Evolutionary conservation across 1,140 invertebrate genomes (phyloP).

Genomic region (Drosophila hydei): DNA sequence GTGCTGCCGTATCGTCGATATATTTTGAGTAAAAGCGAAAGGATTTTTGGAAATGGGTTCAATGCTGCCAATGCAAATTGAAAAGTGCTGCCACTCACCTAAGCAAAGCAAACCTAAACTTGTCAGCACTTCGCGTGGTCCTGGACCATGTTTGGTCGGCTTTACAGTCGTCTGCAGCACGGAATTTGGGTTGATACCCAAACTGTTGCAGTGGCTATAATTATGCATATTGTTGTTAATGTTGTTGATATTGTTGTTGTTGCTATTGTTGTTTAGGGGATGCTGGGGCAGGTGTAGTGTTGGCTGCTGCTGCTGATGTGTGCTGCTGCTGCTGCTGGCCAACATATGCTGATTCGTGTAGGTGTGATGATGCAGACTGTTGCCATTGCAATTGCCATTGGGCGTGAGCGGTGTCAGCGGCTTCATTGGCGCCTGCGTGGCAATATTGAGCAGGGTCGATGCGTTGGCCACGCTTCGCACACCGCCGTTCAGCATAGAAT

Average conservation of each 20-base stretch:
- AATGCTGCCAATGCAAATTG: neutral
- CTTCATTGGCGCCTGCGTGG: constrained; percentile 52
- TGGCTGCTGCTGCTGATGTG: constrained; percentile 37
- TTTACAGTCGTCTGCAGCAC: constrained; percentile 48
- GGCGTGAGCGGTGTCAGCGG: constrained; percentile 66
- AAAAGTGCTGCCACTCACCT: constrained; percentile 52
- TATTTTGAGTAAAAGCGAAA: too few species aligned
- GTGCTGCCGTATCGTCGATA: neutral
- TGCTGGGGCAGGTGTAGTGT: constrained; percentile 31
- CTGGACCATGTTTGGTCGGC: constrained; percentile 69
- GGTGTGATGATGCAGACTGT: constrained; percentile 68
- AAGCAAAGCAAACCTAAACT: constrained; percentile 93
- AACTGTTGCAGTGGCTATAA: constrained; percentile 73
- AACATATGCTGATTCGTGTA: constrained; percentile 78
- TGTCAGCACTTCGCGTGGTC: constrained; percentile 89
- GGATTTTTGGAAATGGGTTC: too few species aligned
- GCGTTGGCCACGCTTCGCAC: constrained; percentile 39
- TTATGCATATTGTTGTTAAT: constrained; percentile 50
- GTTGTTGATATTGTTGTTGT: constrained; percentile 13
- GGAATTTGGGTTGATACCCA: constrained; percentile 39
- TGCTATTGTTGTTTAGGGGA: constrained; percentile 23
- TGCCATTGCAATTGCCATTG: constrained; percentile 65
- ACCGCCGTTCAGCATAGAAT: constrained; percentile 56
- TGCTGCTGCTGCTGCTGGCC: constrained; percentile 57
- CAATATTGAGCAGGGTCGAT: constrained; percentile 68